Base-by-base conservation (phyloP, 2,888 invertebrate genomes). In the Tribolium freemani region DNA sequence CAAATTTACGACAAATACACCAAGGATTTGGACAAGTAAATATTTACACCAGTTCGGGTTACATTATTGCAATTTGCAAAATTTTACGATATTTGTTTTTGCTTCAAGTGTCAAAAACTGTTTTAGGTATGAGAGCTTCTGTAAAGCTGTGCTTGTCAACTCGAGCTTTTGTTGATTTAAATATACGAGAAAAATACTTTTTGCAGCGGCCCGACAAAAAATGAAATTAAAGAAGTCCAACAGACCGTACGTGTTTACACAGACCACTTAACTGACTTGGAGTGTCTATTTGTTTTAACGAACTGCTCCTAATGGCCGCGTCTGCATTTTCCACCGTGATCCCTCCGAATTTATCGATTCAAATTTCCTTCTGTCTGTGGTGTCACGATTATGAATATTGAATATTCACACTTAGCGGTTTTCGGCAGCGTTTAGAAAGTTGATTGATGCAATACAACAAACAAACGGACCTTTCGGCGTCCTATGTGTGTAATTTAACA, bases 401-500 rank as follows among this genome's bases (percentile, higher is more conserved):
- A 74, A 70, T 73, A 73, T 72, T 68, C 58, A 58, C 68, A 58
- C 58, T 68, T 68, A 68, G 58, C 68, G 58, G 73, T 76, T 73
- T 72, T 73, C 69, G 66, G 71, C 74, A 69, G 75, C 72, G 71
- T 77, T 77, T 77, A 78, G 77, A 75, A 76, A 75, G 77, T 78
- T 76, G 78, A 78, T 76, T 72, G 76, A 78, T 77, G 67, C 75
- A 58, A 57, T 26, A 38, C 58, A 69, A 53, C 61, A 68, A 66
- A 74, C 75, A 74, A 78, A 76, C 75, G 74, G 73, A 75, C 74
- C 58, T 72, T 73, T 77, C 70, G 75, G 73, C 75, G 72, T 70
- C 70, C 51, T 71, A 53, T 60, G 71, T 72, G 72, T 75, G 76
- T 78, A 79, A 78, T 79, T 76, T 77, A 78, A 79, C 79, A 79